phyloP scores from a whole-genome alignment of 2,113 vertebrate species.

The Psammodynastes pulverulentus region DNA sequence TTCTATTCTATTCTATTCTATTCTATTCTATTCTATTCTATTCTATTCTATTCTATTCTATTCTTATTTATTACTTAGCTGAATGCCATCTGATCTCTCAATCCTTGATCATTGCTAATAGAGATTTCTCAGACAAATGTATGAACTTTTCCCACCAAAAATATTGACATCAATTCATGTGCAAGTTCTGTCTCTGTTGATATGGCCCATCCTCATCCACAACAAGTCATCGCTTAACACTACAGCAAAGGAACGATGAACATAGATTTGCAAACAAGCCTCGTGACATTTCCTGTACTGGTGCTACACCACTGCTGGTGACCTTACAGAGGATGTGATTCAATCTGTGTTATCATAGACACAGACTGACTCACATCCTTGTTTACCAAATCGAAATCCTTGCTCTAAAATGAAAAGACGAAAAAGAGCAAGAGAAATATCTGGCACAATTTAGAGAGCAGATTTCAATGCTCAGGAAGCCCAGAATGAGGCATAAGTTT shows the following conservation, averaged over 20 bases:
- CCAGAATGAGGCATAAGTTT: conserved; percentile 9
- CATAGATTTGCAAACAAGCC: not conserved
- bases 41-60: too few relatives aligned
- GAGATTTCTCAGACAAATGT: not conserved
- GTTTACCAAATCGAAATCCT: conserved; percentile 39
- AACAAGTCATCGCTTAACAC: not conserved
- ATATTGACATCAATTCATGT: not conserved
- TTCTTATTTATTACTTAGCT: not conserved
- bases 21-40: too few relatives aligned
- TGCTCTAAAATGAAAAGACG: conserved; percentile 5
- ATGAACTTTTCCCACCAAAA: not conserved
- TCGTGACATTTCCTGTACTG: not conserved
- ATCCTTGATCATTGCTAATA: not conserved
- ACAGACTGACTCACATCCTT: conserved; percentile 31
- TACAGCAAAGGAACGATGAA: not conserved
- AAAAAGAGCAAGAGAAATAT: conserved; percentile 17
- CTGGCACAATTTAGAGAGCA: conserved; percentile 31
- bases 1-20: too few relatives aligned
- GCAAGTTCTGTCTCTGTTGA: conserved; percentile 1
- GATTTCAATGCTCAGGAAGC: conserved; percentile 35
- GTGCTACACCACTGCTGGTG: not conserved
- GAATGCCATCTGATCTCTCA: not conserved
- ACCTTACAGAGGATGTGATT: conserved; percentile 19
- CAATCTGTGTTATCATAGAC: conserved; percentile 22
- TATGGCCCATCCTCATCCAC: not conserved